Percentiles rank a stretch among this genome's conserved stretches.
Conservation (phyloP, 2,888 invertebrate genomes). For the Dorcus parallelipipedus region DNA sequence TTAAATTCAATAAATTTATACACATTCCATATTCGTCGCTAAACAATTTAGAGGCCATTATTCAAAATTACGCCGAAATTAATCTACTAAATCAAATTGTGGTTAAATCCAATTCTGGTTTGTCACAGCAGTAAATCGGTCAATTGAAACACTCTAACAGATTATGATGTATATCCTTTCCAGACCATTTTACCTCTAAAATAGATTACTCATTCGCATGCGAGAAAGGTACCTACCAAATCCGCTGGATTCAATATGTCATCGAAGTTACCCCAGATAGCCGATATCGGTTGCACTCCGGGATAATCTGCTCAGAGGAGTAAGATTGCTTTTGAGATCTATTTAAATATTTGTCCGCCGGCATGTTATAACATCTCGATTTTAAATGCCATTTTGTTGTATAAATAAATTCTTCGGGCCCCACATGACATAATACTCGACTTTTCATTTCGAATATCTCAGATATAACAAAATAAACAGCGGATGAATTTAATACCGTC, state of each 20-base stretch:
- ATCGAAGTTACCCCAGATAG: neutral
- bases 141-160: conserved; percentile 36
- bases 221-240: conserved; percentile 11
- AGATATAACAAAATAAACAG: no score
- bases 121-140: conserved; percentile 36
- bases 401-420: no score
- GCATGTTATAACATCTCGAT: neutral
- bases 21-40: conserved; percentile 4
- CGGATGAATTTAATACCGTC: no score
- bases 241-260: neutral
- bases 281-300: neutral
- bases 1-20: conserved; percentile 8
- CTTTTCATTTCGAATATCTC: no score
- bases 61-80: conserved; percentile 42
- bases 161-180: conserved; percentile 34
- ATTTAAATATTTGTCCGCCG: neutral
- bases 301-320: neutral
- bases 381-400: neutral
- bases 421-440: no score
- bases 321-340: neutral
- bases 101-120: conserved; percentile 37
- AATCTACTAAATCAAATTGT: conserved; percentile 41
- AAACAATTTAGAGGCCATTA: conserved; percentile 29
- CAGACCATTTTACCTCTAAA: conserved; percentile 23
- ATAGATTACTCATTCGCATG: conserved; percentile 18